Percentiles rank a stretch among this genome's conserved stretches.
phyloP scores from a whole-genome alignment of 35 echinoderm and acorn worm genomes.

The Heliocidaris tuberculata region DNA sequence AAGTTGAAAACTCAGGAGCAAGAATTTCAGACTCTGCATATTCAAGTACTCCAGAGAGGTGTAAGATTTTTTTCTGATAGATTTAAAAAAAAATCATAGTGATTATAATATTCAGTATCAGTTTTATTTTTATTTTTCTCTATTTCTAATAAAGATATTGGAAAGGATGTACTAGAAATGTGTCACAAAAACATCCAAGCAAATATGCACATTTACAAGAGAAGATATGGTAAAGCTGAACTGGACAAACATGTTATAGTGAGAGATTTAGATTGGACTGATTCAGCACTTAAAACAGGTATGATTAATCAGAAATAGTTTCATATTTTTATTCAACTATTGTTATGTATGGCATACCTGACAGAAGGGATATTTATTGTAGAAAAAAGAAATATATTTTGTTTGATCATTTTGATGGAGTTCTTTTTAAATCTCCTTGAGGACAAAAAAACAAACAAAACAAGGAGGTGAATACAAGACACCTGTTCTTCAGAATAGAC shows the following conservation, averaged over 20 bases:
- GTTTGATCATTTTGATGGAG: too few relatives aligned
- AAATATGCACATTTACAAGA: neutral
- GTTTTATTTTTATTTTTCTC: neutral
- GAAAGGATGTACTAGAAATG: constrained; percentile 10
- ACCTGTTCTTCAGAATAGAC: too few relatives aligned
- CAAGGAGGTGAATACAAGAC: too few relatives aligned
- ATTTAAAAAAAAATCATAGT: neutral
- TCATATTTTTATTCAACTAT: too few relatives aligned
- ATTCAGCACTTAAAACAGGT: neutral
- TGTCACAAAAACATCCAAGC: neutral
- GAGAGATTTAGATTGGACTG: neutral
- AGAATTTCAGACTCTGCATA: too few relatives aligned
- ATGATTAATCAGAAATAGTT: neutral
- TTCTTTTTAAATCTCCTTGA: too few relatives aligned
- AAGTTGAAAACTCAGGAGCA: too few relatives aligned
- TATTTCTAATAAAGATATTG: neutral
- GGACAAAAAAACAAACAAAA: too few relatives aligned
- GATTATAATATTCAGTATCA: neutral
- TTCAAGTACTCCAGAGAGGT: too few relatives aligned
- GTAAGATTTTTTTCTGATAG: neutral
- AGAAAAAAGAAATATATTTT: too few relatives aligned
- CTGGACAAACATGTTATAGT: neutral
- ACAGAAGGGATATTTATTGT: too few relatives aligned
- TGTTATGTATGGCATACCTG: too few relatives aligned
- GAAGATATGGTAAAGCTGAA: neutral